Evolutionary conservation across 2,888 invertebrate genomes (phyloP), one percentile per base, ranked within the genome.

Genomic region (Lasius platythorax): DNA sequence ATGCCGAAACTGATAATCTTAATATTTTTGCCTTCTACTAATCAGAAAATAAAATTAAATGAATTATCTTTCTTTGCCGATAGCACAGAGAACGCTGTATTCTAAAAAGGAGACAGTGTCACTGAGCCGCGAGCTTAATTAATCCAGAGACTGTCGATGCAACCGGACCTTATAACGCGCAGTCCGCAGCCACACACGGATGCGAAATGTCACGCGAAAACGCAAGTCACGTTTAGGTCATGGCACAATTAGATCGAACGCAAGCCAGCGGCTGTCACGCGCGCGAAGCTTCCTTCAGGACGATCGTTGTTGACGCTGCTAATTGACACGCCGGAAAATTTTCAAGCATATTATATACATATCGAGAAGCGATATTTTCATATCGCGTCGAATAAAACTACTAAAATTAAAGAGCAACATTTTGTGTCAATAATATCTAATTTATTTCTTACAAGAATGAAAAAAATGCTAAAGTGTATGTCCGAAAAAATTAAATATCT

Each of bases 201-300:
- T 81, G 76, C 56, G 79, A 61, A 81, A 81, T 81, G 79, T 81
- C 79, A 61, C 76, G 75, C 79, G 79, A 81, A 81, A 81, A 81
- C 79, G 79, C 79, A 81, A 81, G 79, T 81, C 79, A 81, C 75
- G 79, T 81, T 81, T 81, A 74, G 79, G 76, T 81, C 76, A 73
- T 81, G 76, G 79, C 79, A 81, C 79, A 81, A 81, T 81, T 81
- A 81, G 79, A 81, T 81, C 79, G 75, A 81, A 74, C 74, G 46
- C 46, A 61, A 73, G 75, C 75, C 75, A 75, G 46, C 61, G 61
- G 28, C 61, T 30, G 46, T 81, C 58, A 61, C 79, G 79, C 79
- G 79, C 75, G 61, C 53, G 46, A 81, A 74, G 46, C 46, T 75
- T 79, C 79, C 74, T 74, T 81, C 61, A n/a, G 79, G 76, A 79